A percentile compares a stretch with the other conserved stretches of the same genome.
These are phyloP conservation scores for Diglossa cyanea DNA, from an alignment of 2,797 vertebrate species.

Conservation along the genomic window DNA sequence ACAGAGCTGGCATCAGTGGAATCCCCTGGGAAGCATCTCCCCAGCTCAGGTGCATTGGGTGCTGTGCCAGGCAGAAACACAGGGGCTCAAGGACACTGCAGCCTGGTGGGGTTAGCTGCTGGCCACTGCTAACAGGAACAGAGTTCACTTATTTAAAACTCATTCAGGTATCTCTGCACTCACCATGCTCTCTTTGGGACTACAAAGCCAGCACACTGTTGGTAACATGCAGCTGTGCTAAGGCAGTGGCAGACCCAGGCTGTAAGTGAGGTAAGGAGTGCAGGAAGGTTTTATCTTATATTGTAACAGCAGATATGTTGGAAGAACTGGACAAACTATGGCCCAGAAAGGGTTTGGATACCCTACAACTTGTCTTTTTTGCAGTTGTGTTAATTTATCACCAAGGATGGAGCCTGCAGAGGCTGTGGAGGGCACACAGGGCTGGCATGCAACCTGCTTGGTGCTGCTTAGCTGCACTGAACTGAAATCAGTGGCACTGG, in stretches of 20 bases:
- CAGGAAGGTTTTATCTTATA: not conserved
- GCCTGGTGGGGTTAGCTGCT: not conserved
- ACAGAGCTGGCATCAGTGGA: not conserved
- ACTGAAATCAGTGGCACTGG: not conserved
- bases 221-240: not conserved
- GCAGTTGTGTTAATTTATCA: not conserved
- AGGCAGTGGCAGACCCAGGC: not conserved
- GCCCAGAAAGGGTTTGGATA: not conserved
- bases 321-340: not conserved
- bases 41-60: accelerated
- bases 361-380: not conserved
- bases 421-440: not conserved
- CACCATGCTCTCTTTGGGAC: accelerated
- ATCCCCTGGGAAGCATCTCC: not conserved
- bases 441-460: accelerated
- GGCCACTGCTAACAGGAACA: not conserved
- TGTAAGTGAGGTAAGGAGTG: not conserved
- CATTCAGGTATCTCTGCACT: not conserved
- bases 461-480: not conserved
- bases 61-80: not conserved
- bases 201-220: not conserved
- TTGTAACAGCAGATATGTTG: not conserved
- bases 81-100: not conserved
- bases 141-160: not conserved
- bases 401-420: not conserved